Base-by-base conservation (phyloP, 2,113 vertebrate genomes). In the Varanus salvator region DNA sequence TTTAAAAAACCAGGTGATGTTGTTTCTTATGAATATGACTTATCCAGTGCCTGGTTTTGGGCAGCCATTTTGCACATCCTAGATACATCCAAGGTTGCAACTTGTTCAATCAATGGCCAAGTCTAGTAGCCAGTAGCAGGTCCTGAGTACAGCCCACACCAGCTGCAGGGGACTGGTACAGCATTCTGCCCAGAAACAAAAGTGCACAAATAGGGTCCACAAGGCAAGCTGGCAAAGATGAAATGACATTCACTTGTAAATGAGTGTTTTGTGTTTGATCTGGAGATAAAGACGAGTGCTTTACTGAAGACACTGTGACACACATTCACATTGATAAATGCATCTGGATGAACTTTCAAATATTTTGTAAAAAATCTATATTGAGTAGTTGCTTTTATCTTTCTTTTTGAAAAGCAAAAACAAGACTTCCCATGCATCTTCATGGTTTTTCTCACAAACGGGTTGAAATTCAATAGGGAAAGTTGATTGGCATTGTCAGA, bases 181-280 rank as follows among this genome's bases (percentile, higher is more conserved):
- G 94, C 96, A 94, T 95, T 96, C 94, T 91, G 95, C 86, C 91
- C 95, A 95, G 97, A 97, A 97, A 95, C 93, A 98, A 98, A 98
- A 92, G 95, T 94, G 97, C 97, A 97, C 96, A 98, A 98, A 98
- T 98, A 96, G 97, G 95, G 93, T 95, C 90, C 92, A 90, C 96
- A 97, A 97, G 96, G 94, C 93, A 78, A 93, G 90, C 91, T 96
- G 96, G 91, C 88, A 93, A 96, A 96, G 95, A 90, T 95, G 95
- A 96, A 96, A 93, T 91, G 34, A 95, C 89, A 98, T 98, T 98
- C 87, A 98, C 92, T 98, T 98, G 97, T 97, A 98, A 98, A 98
- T 98, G 96, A 98, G 97, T 94, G n/a, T 92, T 92, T 92, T 90
- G 85, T 93, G 96, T 98, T 98, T 98, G 97, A 97, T 98, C 96